Evolutionary conservation across 2,113 vertebrate species (phyloP), one percentile per base, ranked within the genome.

Genomic region (Saguinus midas): DNA sequence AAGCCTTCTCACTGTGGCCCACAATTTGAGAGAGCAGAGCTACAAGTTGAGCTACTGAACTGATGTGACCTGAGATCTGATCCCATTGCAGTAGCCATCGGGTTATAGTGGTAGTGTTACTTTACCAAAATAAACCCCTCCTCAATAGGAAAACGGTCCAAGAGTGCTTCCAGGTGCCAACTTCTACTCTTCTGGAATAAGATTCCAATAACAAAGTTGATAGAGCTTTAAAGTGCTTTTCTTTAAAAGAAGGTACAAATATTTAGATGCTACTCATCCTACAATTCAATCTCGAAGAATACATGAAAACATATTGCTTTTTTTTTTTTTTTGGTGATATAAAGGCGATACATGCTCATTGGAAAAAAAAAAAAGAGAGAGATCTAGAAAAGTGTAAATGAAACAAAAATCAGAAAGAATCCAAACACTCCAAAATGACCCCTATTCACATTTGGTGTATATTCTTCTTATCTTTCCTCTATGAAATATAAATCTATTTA

Each of bases 41-140:
- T 81, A 83, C 72, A 85, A 0, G 21, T 87, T 14, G 79, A 97
- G 94, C 91, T 95, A 98, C 90, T 85, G 95, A 98, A 97, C 96
- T 96, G 97, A 81, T 92, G 23, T 92, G 97, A 95, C 96, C 97
- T 97, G 97, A 98, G 95, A 97, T 95, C 94, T 96, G 97, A 96
- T 96, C 94, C 97, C n/a, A 9, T 87, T 45, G 93, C 75, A 40
- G 86, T 50, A 90, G n/a, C 6, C 94, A 94, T 75, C 96, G 11
- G 95, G 96, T 95, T 96, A 82, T 35, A 96, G 92, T 66, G 94
- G 95, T 94, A 94, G 97, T 97, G 93, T 97, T 96, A 96, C 96
- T 97, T 95, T 45, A 97, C 52, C 88, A 73, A 84, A 97, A 98
- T 96, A 95, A 29, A 95, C 90, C 95, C 93, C 94, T 96, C 92